A percentile compares a stretch with the other conserved stretches of the same genome.
Conservation (phyloP, 2,888 invertebrate genomes). For the Epirrhoe alternata region DNA sequence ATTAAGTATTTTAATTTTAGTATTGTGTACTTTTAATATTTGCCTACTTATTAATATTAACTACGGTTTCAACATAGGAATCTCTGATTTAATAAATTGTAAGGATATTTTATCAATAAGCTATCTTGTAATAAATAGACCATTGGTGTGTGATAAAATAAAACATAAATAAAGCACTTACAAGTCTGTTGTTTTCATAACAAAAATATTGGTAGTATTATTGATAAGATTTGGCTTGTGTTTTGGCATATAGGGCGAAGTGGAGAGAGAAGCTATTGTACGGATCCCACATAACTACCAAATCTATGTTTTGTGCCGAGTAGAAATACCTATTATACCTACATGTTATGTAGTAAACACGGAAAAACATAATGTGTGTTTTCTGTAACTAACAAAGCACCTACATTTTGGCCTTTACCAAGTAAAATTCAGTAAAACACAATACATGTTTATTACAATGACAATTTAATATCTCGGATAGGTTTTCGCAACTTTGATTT, state of each 20-base stretch:
- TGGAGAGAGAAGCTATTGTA: background rate
- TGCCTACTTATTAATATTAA: background rate
- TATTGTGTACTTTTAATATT: slow-evolving; percentile 20
- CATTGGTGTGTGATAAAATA: background rate
- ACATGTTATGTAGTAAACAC: background rate
- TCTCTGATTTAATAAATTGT: background rate
- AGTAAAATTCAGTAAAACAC: slow-evolving; percentile 31
- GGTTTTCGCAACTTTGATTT: slow-evolving; percentile 48
- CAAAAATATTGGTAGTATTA: background rate
- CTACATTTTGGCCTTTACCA: background rate
- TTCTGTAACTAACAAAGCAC: background rate
- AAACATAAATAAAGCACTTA: background rate
- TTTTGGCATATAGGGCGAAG: background rate
- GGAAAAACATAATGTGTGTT: background rate
- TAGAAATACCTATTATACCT: background rate
- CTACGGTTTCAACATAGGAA: background rate
- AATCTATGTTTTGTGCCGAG: background rate
- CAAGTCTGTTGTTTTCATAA: background rate
- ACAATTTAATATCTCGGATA: slow-evolving; percentile 55
- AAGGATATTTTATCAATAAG: background rate
- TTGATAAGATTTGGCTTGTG: background rate
- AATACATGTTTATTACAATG: slow-evolving; percentile 49
- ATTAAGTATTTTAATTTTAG: slow-evolving; percentile 29
- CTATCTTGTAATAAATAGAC: background rate
- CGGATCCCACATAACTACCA: background rate